These are phyloP conservation scores for Ametastegia equiseti DNA, from an alignment of 2,888 invertebrate species.

Conservation along the genomic window DNA sequence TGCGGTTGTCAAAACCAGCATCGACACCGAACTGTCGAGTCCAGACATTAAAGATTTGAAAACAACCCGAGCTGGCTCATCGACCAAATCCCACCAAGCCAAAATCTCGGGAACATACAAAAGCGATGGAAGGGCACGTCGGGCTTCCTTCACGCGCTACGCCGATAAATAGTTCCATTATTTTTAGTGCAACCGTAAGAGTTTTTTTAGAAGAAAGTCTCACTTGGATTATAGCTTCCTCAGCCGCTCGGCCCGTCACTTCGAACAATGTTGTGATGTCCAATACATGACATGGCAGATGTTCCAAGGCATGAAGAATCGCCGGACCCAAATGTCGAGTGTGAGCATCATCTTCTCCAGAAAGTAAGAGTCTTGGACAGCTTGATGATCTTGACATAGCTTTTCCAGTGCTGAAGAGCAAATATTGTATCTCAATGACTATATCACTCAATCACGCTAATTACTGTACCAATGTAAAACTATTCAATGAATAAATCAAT, in stretches of 20 bases:
- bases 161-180: conserved; percentile 54
- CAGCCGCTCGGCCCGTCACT: conserved; percentile 83
- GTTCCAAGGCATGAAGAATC: conserved; percentile 86
- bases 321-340: conserved; percentile 86
- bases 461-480: neutral
- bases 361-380: conserved; percentile 77
- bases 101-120: conserved; percentile 71
- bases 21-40: conserved; percentile 68
- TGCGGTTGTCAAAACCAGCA: conserved; percentile 70
- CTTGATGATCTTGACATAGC: conserved; percentile 64
- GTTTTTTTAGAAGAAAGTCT: conserved; percentile 52
- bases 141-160: conserved; percentile 88
- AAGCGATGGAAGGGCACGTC: conserved; percentile 81
- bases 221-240: conserved; percentile 89
- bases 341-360: conserved; percentile 79
- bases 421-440: neutral
- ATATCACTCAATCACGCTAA: neutral
- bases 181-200: neutral
- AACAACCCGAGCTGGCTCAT: conserved; percentile 70
- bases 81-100: conserved; percentile 73
- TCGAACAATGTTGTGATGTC: conserved; percentile 83
- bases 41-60: conserved; percentile 69
- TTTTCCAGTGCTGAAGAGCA: conserved; percentile 58
- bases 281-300: conserved; percentile 83
- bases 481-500: neutral